Evolutionary conservation across 2,888 invertebrate species (phyloP).

Genomic region (Noctua fimbriata): DNA sequence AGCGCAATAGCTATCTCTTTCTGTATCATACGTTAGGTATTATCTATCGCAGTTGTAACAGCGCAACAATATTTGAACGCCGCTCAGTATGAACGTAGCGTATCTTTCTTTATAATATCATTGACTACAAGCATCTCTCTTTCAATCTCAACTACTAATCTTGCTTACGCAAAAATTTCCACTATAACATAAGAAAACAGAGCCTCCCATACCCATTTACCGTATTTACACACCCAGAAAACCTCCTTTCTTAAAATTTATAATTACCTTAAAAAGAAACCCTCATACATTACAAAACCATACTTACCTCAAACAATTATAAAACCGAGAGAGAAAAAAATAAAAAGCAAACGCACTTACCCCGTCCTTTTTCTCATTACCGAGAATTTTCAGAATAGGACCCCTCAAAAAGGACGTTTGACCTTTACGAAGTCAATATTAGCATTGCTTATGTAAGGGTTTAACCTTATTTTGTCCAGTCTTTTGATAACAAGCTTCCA

Average conservation of each 20-base stretch:
- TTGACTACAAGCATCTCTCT: neutral
- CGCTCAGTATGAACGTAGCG: too few relatives aligned
- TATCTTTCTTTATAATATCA: too few relatives aligned
- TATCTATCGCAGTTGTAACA: too few relatives aligned
- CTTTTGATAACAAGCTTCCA: slow-evolving; percentile 61
- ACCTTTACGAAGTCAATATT: slow-evolving; percentile 70
- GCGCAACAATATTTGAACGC: too few relatives aligned
- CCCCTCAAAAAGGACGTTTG: slow-evolving; percentile 47
- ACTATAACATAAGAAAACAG: neutral
- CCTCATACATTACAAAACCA: neutral
- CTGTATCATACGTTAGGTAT: too few relatives aligned
- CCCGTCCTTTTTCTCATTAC: slow-evolving; percentile 31
- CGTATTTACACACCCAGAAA: neutral
- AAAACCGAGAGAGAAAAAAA: slow-evolving; percentile 5
- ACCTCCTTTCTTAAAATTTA: neutral
- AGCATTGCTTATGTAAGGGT: slow-evolving; percentile 63
- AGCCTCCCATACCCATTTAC: neutral
- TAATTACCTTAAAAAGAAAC: slow-evolving; percentile 1
- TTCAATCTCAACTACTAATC: neutral
- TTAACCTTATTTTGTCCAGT: slow-evolving; percentile 61
- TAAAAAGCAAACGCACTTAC: slow-evolving; percentile 25
- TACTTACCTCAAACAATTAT: slow-evolving; percentile 28
- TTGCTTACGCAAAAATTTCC: neutral
- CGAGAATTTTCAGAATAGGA: slow-evolving; percentile 43
- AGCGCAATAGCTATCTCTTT: too few relatives aligned